Percentiles rank a stretch among this genome's conserved stretches.
These are phyloP conservation scores for Brachionus asplanchnoidis DNA, from an alignment of 1,140 invertebrate species.

Conservation along the genomic window DNA sequence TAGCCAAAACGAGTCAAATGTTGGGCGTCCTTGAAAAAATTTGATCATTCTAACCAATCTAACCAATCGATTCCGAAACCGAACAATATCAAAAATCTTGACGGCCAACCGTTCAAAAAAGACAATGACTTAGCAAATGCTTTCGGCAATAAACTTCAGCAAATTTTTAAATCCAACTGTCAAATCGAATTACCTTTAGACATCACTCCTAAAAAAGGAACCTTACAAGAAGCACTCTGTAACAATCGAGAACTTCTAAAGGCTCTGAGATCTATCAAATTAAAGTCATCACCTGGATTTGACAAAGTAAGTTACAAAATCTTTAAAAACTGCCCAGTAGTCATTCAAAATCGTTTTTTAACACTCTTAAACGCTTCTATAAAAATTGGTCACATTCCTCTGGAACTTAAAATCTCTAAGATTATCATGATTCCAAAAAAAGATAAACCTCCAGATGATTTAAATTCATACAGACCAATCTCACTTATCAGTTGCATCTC, in stretches of 20 bases:
- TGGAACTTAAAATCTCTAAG: constrained; percentile 16
- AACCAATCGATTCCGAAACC: not conserved
- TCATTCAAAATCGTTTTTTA: not conserved
- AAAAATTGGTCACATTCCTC: constrained; percentile 2
- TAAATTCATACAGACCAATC: constrained; percentile 42
- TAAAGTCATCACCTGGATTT: not conserved
- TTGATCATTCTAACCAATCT: not conserved
- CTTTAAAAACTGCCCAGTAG: not conserved
- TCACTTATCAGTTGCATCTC: constrained; percentile 31
- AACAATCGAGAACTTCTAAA: not conserved
- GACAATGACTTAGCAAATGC: not conserved
- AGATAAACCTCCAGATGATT: constrained; percentile 33
- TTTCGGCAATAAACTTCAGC: not conserved
- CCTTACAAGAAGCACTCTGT: not conserved
- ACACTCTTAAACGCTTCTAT: not conserved
- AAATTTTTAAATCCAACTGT: not conserved
- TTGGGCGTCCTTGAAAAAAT: not conserved
- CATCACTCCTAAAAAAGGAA: not conserved
- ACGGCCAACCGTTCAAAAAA: not conserved
- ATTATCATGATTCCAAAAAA: constrained; percentile 43
- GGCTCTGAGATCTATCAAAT: not conserved
- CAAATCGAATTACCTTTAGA: not conserved
- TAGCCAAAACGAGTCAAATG: not conserved
- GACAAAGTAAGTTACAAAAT: not conserved
- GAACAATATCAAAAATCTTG: not conserved